Evolutionary conservation across 1,140 invertebrate genomes (phyloP).

Genomic region (Heliconius congener): DNA sequence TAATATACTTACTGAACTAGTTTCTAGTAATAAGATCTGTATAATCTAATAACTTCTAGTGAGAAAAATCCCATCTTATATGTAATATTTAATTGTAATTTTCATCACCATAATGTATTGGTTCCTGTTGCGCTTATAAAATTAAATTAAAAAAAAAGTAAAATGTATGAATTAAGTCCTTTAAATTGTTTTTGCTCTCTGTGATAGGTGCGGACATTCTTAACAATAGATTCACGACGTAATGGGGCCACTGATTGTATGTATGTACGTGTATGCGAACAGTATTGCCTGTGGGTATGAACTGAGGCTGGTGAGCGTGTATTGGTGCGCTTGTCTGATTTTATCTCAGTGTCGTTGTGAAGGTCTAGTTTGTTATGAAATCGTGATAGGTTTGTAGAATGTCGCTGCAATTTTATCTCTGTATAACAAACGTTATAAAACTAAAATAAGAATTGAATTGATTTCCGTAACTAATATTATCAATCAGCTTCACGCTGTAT

Average conservation of each 20-base stretch:
- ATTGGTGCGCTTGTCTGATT: conserved; percentile 44
- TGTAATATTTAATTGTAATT: too few species aligned
- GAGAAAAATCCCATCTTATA: too few species aligned
- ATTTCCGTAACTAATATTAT: neutral
- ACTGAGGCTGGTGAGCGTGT: conserved; percentile 36
- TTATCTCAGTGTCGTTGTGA: conserved; percentile 41
- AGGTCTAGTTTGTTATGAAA: conserved; percentile 42
- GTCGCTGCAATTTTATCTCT: conserved; percentile 21
- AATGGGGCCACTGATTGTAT: conserved; percentile 75
- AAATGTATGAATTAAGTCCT: neutral
- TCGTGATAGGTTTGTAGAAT: conserved; percentile 40
- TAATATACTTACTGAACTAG: neutral
- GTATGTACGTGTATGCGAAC: conserved; percentile 47
- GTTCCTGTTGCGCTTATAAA: too few species aligned
- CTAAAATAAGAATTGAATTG: neutral
- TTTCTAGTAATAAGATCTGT: neutral
- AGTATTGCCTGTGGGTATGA: conserved; percentile 35
- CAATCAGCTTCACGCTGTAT: too few species aligned
- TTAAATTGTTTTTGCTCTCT: conserved; percentile 44
- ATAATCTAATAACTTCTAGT: neutral
- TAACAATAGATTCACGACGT: conserved; percentile 72
- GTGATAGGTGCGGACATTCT: conserved; percentile 67
- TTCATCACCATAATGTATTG: too few species aligned
- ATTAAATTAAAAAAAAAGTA: neutral
- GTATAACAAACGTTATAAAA: neutral